Evolutionary conservation across 2,113 vertebrate genomes (phyloP).

Genomic region (Callorhinus ursinus): DNA sequence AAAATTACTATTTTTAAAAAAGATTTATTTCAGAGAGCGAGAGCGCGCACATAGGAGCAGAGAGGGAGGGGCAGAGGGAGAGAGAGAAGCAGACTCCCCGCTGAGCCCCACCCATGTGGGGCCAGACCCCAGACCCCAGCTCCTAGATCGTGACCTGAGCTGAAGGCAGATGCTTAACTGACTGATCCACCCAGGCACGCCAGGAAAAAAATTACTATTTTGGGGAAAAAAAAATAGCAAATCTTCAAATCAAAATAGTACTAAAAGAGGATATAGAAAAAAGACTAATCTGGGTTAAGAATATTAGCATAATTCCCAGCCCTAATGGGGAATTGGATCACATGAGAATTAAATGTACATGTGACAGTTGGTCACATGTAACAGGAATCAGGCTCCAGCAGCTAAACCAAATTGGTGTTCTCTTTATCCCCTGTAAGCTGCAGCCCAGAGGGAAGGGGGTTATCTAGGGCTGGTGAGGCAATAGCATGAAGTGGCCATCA

Average conservation of each 20-base stretch:
- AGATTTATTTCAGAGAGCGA: not conserved
- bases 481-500: not conserved
- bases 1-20: not conserved
- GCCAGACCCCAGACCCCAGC: not conserved
- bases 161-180: not conserved
- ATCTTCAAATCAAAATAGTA: not conserved
- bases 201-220: not conserved
- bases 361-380: not conserved
- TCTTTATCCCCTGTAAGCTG: not conserved
- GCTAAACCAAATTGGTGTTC: not conserved
- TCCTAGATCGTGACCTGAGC: not conserved
- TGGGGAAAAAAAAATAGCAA: not conserved
- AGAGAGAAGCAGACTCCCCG: not conserved
- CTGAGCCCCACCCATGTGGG: not conserved
- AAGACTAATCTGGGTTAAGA: not conserved
- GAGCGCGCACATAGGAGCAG: not conserved
- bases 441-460: not conserved
- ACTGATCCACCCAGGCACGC: not conserved
- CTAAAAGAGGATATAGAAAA: not conserved
- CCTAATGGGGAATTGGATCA: not conserved
- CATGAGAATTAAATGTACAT: not conserved
- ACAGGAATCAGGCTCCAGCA: not conserved
- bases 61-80: not conserved
- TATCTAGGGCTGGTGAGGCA: accelerated
- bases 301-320: not conserved